phyloP scores from a whole-genome alignment of 2,888 invertebrate genomes.

The Operophtera brumata region DNA sequence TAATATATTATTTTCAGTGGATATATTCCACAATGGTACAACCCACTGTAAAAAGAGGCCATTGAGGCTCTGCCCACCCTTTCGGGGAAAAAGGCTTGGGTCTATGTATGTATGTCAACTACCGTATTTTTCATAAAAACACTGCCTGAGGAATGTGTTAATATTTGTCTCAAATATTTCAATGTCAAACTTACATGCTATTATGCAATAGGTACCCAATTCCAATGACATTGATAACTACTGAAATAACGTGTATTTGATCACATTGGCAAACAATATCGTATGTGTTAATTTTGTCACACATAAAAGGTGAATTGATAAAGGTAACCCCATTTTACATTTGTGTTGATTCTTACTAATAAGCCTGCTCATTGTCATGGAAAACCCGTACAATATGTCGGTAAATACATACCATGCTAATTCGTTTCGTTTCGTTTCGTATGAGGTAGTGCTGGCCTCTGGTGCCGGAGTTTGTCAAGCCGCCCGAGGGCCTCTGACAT shows the following conservation, averaged over 20 bases:
- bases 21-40: too few species aligned
- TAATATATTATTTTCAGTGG: too few species aligned
- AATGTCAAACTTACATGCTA: constrained; percentile 6
- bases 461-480: too few species aligned
- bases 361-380: background rate
- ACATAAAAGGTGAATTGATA: background rate
- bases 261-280: background rate
- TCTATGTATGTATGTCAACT: background rate
- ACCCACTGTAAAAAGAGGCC: too few species aligned
- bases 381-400: background rate
- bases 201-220: background rate
- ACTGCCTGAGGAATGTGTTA: background rate
- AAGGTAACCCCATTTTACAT: background rate
- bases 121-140: too few species aligned
- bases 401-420: background rate
- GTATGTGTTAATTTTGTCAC: background rate
- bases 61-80: too few species aligned
- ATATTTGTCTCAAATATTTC: constrained; percentile 6
- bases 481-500: too few species aligned
- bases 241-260: background rate
- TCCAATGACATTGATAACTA: background rate
- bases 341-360: background rate
- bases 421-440: too few species aligned
- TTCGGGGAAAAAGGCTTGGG: too few species aligned
- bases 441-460: too few species aligned